Base-by-base conservation (phyloP, 2,888 invertebrate species). In the Sminthurinus aureus region DNA sequence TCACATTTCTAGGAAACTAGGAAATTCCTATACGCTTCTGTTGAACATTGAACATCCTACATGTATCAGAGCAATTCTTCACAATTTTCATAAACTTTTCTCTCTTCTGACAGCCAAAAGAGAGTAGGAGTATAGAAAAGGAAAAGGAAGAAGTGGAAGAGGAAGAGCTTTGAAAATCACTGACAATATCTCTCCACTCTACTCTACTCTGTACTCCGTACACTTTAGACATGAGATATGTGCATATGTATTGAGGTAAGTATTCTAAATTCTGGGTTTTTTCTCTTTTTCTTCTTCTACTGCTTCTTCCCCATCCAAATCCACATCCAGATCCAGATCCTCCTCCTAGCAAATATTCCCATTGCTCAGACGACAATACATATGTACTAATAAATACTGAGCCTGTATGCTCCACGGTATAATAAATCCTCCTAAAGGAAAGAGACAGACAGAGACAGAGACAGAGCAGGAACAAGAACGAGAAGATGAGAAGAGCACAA, bases 81-180 rank as follows among this genome's bases (percentile, higher is more conserved):
- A 77, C 24, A 77, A 77, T 77, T 58, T 77, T 77, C 77, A 77
- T 77, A 77, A 77, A 77, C 64, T 58, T 64, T 58, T 77, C 50
- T 76, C 22, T 50, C 58, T 58, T 76, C 22, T 51, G 12, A 24
- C 26, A 24, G 74, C 24, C 9, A 75, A 75, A 9, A 58, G 9
- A 0, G 9, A 58, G 58, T 58, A 9, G 58, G 13, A 64, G 26
- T n/a, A n/a, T 13, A 52, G 13, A 52, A 52, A 52, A 52, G 13
- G 52, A 52, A 13, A 52, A 11, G 13, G 18, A 58, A 58, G 4
- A 58, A 58, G 58, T 58, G 18, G 58, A 24, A 64, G 26, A 58
- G 51, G 52, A 18, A 58, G 26, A 51, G 24, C 77, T 58, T 77
- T 24, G 77, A 24, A n/a, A 24, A 51, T 64, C 58, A 58, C 58